Evolutionary conservation across 2,888 invertebrate genomes (phyloP), one percentile per base, ranked within the genome.

Genomic region (Tenthredo distinguenda): DNA sequence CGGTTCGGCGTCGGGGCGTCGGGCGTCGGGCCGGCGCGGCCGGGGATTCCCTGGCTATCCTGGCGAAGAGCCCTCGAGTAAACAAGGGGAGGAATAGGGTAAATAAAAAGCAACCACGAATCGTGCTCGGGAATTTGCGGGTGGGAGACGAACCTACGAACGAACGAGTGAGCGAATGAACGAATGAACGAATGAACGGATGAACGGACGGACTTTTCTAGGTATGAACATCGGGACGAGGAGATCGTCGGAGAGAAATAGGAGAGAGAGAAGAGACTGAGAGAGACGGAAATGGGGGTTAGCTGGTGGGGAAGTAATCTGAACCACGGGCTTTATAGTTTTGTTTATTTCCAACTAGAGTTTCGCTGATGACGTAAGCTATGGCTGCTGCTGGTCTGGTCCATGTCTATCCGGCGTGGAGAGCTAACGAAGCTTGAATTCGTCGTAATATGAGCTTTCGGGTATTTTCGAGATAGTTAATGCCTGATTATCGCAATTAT

Each of bases 61-160:
- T 37, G 21, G 40, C 26, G 50, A 34, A 88, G 88, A 88, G 89
- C 88, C 87, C 89, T 88, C 87, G 89, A 90, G 91, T 92, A 92
- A 92, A 92, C 91, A 92, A 91, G 91, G 89, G 89, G 88, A 89
- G 90, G 91, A 92, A 92, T 90, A 90, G 91, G 88, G 91, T 92
- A 92, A 92, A 92, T 92, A 92, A 92, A 91, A 91, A 91, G 90
- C 90, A 90, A 90, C 83, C 68, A 43, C 47, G 31, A 34, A 76
- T 26, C 47, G 26, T 31, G 1, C 18, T 21, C 26, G 77, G 9
- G 37, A 26, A 18, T 26, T 68, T 26, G 68, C 68, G 68, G 68
- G 68, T 58, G 65, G 76, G 79, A 37, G 86, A 3, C 40, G 50
- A 21, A 50, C n/a, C 43, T 15, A 18, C 15, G 58, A 21, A 26